These are phyloP conservation scores for Campaea margaritaria DNA, from an alignment of 2,888 invertebrate genomes.

Conservation along the genomic window DNA sequence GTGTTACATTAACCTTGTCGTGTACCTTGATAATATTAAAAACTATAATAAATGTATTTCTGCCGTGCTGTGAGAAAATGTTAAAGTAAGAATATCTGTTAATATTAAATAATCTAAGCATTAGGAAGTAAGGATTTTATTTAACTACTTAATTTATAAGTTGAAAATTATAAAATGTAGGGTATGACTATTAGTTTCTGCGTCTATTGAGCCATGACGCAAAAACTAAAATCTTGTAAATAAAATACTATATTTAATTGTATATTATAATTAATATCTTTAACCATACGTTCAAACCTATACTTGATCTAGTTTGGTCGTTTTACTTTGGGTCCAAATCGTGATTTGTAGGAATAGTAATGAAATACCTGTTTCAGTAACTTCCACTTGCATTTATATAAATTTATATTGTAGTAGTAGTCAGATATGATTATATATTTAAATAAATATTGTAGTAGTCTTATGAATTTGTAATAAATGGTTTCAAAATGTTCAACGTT, in stretches of 20 bases:
- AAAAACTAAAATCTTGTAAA: constrained; percentile 60
- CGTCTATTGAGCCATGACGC: constrained; percentile 77
- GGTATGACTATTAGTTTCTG: constrained; percentile 60
- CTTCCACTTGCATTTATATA: constrained; percentile 34
- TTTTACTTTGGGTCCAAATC: constrained; percentile 60
- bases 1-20: background rate
- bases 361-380: constrained; percentile 30
- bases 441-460: constrained; percentile 1
- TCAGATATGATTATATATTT: background rate
- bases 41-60: background rate
- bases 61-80: background rate
- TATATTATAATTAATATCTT: background rate
- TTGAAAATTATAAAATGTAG: background rate
- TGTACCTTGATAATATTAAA: too few species aligned
- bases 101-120: too few species aligned
- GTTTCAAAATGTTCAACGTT: constrained; percentile 4
- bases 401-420: background rate
- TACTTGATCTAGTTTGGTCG: constrained; percentile 39
- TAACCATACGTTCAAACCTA: constrained; percentile 17
- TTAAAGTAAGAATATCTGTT: background rate
- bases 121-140: too few species aligned
- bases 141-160: too few species aligned
- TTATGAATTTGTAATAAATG: constrained; percentile 2
- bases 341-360: constrained; percentile 33
- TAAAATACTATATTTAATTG: constrained; percentile 28